A percentile compares a stretch with the other conserved stretches of the same genome.
Conservation (phyloP, 1,140 invertebrate genomes). For the Pygmarrhopalites habei region DNA sequence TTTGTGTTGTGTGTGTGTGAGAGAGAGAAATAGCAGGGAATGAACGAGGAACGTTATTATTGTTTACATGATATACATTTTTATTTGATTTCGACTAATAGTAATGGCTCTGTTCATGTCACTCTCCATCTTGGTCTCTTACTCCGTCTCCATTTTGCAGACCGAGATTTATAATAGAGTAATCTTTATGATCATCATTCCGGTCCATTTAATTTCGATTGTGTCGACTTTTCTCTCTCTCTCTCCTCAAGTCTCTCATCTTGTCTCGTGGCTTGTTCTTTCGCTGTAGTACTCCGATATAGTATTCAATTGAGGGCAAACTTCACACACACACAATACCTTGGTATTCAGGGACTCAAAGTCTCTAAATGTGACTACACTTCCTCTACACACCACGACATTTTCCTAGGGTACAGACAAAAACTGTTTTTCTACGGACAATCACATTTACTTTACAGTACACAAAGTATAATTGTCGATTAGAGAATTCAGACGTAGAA, state of each 20-base stretch:
- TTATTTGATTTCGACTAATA: not conserved
- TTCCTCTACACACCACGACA: too few species aligned
- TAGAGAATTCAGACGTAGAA: too few species aligned
- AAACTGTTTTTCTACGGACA: too few species aligned
- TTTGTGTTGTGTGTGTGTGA: too few species aligned
- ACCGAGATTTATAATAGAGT: not conserved
- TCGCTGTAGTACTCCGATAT: not conserved
- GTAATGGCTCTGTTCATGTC: not conserved
- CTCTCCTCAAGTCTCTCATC: not conserved
- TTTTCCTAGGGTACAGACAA: too few species aligned
- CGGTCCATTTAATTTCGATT: conserved; percentile 14
- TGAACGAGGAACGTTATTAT: too few species aligned
- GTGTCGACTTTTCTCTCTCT: not conserved
- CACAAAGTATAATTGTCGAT: too few species aligned
- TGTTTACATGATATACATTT: not conserved
- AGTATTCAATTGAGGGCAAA: not conserved
- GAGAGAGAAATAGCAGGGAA: too few species aligned
- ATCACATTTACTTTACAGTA: too few species aligned
- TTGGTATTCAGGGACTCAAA: not conserved
- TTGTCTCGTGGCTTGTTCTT: too few species aligned
- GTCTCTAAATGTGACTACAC: too few species aligned
- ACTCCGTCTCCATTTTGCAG: not conserved
- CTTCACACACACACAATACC: not conserved
- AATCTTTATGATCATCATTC: not conserved
- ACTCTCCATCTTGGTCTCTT: not conserved